A percentile compares a stretch with the other conserved stretches of the same genome.
Conservation (phyloP, 2,888 invertebrate genomes). For the Xanthia icteritia region DNA sequence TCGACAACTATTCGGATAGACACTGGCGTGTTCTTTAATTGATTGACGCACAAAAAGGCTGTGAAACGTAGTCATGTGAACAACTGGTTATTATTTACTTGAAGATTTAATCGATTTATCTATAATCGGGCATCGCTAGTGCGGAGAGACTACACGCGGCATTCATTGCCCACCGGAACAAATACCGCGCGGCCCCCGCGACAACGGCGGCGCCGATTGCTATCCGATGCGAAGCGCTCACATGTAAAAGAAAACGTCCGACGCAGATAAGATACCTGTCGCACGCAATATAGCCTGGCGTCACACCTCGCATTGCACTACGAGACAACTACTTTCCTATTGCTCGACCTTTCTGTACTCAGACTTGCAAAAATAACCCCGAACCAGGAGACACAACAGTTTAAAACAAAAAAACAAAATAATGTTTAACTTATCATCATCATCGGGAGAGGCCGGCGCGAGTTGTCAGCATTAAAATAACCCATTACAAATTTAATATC, state of each 20-base stretch:
- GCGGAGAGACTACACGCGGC: slow-evolving; percentile 47
- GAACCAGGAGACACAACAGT: slow-evolving; percentile 24
- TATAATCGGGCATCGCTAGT: slow-evolving; percentile 50
- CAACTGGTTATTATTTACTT: slow-evolving; percentile 57
- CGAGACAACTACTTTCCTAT: slow-evolving; percentile 32
- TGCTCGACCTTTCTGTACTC: slow-evolving; percentile 1
- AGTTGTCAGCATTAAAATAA: slow-evolving; percentile 81
- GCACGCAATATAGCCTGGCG: slow-evolving; percentile 54
- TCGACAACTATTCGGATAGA: slow-evolving; percentile 23
- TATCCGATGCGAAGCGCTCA: slow-evolving; percentile 52
- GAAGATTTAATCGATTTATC: slow-evolving; percentile 57
- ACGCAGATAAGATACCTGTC: slow-evolving; percentile 67
- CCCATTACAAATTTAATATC: slow-evolving; percentile 85
- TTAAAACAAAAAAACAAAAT: no score
- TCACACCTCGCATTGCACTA: slow-evolving; percentile 47
- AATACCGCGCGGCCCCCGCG: slow-evolving; percentile 56
- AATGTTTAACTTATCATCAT: slow-evolving; percentile 68
- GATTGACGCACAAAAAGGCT: slow-evolving; percentile 8
- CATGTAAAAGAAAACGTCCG: slow-evolving; percentile 65
- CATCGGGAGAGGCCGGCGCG: slow-evolving; percentile 65
- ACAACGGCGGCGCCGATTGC: slow-evolving; percentile 46
- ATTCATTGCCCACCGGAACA: slow-evolving; percentile 72
- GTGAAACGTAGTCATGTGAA: slow-evolving; percentile 37
- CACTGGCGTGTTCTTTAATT: slow-evolving; percentile 40
- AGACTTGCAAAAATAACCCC: slow-evolving; percentile 18